Percentiles rank a stretch among this genome's conserved stretches.
Evolutionary conservation across 2,888 invertebrate species (phyloP).

Genomic region (Anorthoa munda): DNA sequence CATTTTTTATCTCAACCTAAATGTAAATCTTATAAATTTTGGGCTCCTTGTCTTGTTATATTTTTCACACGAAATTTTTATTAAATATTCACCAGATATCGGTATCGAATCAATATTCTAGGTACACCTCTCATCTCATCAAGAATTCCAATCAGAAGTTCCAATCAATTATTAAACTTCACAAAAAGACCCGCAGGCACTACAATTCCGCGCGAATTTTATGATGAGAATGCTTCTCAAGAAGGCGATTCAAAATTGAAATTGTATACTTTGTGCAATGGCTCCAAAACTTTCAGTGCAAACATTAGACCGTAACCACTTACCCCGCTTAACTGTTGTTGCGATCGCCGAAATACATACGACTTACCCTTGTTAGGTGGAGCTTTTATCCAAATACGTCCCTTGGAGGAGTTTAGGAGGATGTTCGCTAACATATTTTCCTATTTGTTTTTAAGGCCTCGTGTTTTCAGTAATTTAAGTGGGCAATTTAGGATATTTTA

Average conservation of each 20-base stretch:
- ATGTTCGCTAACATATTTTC: constrained; percentile 48
- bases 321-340: constrained; percentile 67
- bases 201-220: constrained; percentile 22
- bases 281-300: constrained; percentile 42
- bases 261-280: constrained; percentile 42
- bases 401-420: constrained; percentile 57
- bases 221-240: constrained; percentile 27
- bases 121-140: constrained; percentile 48
- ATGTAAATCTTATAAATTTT: constrained; percentile 39
- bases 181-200: constrained; percentile 28
- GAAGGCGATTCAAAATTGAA: constrained; percentile 25
- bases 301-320: constrained; percentile 56
- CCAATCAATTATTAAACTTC: constrained; percentile 55
- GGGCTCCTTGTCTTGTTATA: constrained; percentile 10
- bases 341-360: constrained; percentile 69
- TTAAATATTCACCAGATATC: constrained; percentile 32
- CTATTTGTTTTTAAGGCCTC: constrained; percentile 46
- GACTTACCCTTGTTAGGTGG: constrained; percentile 62
- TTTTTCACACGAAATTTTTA: constrained; percentile 10
- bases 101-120: constrained; percentile 55
- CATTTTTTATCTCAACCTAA: constrained; percentile 21
- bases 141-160: constrained; percentile 55
- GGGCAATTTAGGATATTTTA: constrained; percentile 43
- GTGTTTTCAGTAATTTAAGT: constrained; percentile 55
- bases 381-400: constrained; percentile 66